Base-by-base conservation (phyloP, 2,113 vertebrate species). In the Turnix velox region DNA sequence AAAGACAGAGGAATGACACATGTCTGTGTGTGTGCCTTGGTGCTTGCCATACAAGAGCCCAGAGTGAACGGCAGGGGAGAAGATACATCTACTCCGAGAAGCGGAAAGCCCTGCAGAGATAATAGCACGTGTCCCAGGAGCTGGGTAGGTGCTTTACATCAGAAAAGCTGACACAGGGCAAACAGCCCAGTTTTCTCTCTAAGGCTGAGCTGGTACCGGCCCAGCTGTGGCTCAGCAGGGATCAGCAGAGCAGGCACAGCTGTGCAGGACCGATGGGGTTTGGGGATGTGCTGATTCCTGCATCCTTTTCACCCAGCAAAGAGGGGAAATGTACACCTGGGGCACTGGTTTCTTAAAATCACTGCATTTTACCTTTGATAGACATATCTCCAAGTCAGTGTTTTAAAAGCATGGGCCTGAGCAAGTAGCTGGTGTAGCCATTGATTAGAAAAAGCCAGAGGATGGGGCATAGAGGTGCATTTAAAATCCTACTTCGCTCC, bases 51-150 rank as follows among this genome's bases (percentile, higher is more conserved):
- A 63, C 0, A 3, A 81, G 46, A 81, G 78, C 77, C 76, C 45
- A 66, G 69, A 91, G 89, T 52, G 78, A 45, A 22, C n/a, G 1
- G 57, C 69, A 57, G 81, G 91, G 84, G 62, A 82, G 71, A 81
- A 94, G 66, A 75, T 73, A 51, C 40, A 91, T 82, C 87, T 78
- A 78, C 76, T 71, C 45, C 0, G 3, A 90, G 86, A 45, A 89
- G 89, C 84, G 72, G 48, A 84, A 84, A 63, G 52, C 62, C 94
- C 94, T 94, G 87, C 84, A 78, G 93, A 89, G 91, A 79, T 95
- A 95, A 92, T 82, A 94, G 87, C 87, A 94, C 23, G 5, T 5
- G 37, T 75, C 93, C 66, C 62, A 89, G 74, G 65, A 82, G 45
- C 62, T 82, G 66, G 74, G 78, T 82, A 87, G 95, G 81, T 91